phyloP scores from a whole-genome alignment of 2,113 vertebrate species.

The Engraulis encrasicolus region DNA sequence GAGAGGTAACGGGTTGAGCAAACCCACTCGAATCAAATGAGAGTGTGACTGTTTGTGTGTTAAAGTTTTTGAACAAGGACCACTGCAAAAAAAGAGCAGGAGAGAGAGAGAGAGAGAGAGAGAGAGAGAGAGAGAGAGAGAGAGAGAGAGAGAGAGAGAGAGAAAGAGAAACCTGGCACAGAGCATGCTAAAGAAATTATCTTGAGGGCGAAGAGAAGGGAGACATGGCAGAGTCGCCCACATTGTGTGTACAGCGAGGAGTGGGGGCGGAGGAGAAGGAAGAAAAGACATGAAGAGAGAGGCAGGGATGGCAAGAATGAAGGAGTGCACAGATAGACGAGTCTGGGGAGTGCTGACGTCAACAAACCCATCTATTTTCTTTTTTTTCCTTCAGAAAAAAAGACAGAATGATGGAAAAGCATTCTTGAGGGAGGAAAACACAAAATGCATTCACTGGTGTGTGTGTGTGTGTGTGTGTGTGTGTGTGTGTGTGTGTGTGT shows the following conservation, averaged over 20 bases:
- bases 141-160: constrained; percentile 44
- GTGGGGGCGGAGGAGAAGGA: constrained; percentile 66
- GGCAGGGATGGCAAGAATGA: constrained; percentile 54
- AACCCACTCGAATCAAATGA: background rate
- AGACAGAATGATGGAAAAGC: background rate
- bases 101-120: constrained; percentile 31
- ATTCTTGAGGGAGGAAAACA: background rate
- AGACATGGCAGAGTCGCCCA: constrained; percentile 64
- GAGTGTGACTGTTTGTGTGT: too few species aligned
- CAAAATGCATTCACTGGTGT: background rate
- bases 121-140: constrained; percentile 40
- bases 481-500: too few species aligned
- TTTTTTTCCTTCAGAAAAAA: too few species aligned
- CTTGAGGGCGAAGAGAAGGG: constrained; percentile 28
- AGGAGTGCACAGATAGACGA: constrained; percentile 33
- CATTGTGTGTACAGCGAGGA: constrained; percentile 60
- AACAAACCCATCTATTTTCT: constrained; percentile 34
- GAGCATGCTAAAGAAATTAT: constrained; percentile 46
- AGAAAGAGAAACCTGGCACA: constrained; percentile 38
- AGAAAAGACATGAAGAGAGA: constrained; percentile 42
- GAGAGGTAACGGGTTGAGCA: background rate
- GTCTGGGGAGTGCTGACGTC: constrained; percentile 35
- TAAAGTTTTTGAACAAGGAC: background rate
- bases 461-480: too few species aligned
- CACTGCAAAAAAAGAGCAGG: constrained; percentile 28